Evolutionary conservation across 2,888 invertebrate genomes (phyloP).

Genomic region (Gasteruption jaculator): DNA sequence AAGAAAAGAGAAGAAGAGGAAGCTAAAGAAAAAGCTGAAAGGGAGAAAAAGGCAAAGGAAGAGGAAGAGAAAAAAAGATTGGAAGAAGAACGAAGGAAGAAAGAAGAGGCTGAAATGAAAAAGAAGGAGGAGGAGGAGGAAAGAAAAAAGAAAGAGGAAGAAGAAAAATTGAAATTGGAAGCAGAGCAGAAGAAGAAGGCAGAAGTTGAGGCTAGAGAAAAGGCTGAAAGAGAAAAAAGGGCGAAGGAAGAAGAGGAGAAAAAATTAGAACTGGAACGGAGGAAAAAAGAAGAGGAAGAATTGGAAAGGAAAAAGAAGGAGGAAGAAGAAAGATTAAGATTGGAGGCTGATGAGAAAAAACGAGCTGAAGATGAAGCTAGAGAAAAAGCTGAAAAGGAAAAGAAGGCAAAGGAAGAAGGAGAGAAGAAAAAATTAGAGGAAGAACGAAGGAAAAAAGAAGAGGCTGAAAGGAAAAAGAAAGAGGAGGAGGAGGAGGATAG

Average conservation of each 20-base stretch:
- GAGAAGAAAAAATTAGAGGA: constrained; percentile 17
- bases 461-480: constrained; percentile 22
- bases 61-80: constrained; percentile 31
- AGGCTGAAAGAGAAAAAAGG: constrained; percentile 16
- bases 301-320: constrained; percentile 36
- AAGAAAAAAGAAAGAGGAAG: constrained; percentile 15
- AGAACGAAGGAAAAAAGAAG: constrained; percentile 20
- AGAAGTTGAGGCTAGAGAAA: constrained; percentile 11
- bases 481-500: constrained; percentile 19
- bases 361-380: constrained; percentile 21
- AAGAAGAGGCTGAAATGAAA: constrained; percentile 29
- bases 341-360: constrained; percentile 36
- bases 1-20: constrained; percentile 17
- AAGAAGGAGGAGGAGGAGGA: constrained; percentile 22
- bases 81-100: constrained; percentile 36
- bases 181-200: constrained; percentile 15
- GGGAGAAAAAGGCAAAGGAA: constrained; percentile 24
- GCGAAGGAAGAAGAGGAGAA: constrained; percentile 14
- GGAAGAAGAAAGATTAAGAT: constrained; percentile 30
- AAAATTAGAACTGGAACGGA: constrained; percentile 16
- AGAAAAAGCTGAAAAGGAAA: constrained; percentile 21
- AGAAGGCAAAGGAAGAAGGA: constrained; percentile 11
- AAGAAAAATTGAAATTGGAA: constrained; percentile 14
- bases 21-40: constrained; percentile 25
- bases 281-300: constrained; percentile 14